These are phyloP conservation scores for Lasius fuliginosus DNA, from an alignment of 2,888 invertebrate species.

Conservation along the genomic window DNA sequence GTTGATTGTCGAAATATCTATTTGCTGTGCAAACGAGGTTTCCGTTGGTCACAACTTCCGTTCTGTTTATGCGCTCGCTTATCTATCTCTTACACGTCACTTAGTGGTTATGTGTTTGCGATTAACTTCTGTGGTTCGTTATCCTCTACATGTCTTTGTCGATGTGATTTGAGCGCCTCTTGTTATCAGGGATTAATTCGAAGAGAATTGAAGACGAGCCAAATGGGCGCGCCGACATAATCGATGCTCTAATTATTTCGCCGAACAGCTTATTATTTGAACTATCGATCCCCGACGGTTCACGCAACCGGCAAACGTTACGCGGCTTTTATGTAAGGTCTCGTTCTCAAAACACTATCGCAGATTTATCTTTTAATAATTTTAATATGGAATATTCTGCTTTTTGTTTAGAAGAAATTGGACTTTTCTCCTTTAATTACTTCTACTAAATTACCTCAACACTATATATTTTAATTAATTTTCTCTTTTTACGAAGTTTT, in stretches of 20 bases:
- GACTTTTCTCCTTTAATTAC: neutral
- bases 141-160: slow-evolving; percentile 45
- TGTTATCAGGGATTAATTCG: slow-evolving; percentile 51
- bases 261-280: slow-evolving; percentile 52
- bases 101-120: neutral
- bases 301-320: slow-evolving; percentile 44
- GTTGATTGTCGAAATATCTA: neutral
- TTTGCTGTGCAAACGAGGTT: neutral
- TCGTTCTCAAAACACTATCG: slow-evolving; percentile 6
- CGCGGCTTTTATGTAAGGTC: slow-evolving; percentile 22
- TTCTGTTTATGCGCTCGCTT: slow-evolving; percentile 23
- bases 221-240: slow-evolving; percentile 51
- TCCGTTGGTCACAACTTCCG: neutral
- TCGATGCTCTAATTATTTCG: slow-evolving; percentile 55
- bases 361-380: neutral
- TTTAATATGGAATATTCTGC: neutral
- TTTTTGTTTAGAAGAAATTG: neutral
- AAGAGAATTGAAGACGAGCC: slow-evolving; percentile 55
- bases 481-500: neutral
- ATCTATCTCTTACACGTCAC: slow-evolving; percentile 16
- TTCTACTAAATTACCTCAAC: neutral
- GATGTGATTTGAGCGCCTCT: slow-evolving; percentile 47
- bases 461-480: neutral
- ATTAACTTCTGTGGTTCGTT: slow-evolving; percentile 13
- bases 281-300: slow-evolving; percentile 47